phyloP scores from a whole-genome alignment of 2,113 vertebrate genomes.

The Acinonyx jubatus region DNA sequence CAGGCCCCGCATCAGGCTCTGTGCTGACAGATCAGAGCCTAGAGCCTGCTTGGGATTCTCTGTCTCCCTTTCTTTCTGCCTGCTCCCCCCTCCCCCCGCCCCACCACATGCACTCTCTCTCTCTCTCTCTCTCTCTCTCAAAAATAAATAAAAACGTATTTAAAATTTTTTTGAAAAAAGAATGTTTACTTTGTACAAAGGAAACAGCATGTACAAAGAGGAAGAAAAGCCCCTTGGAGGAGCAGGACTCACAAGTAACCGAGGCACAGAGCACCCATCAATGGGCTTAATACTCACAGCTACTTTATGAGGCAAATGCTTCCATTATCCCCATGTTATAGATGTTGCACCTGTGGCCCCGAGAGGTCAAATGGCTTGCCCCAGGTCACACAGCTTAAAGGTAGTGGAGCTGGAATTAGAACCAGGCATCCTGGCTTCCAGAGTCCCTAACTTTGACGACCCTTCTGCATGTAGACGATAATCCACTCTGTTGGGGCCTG shows the following conservation, averaged over 20 bases:
- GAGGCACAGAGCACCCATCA: accelerated
- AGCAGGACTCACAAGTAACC: accelerated
- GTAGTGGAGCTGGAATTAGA: neutral
- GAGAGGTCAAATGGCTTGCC: neutral
- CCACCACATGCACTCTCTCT: too few relatives aligned
- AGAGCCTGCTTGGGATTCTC: too few relatives aligned
- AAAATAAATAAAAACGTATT: too few relatives aligned
- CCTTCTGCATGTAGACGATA: neutral
- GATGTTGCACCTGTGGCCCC: neutral
- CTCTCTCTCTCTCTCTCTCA: too few relatives aligned
- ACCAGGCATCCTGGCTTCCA: neutral
- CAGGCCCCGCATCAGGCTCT: too few relatives aligned
- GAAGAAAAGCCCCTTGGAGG: too few relatives aligned
- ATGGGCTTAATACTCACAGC: accelerated
- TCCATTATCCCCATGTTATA: neutral
- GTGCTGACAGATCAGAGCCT: too few relatives aligned
- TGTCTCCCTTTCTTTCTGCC: too few relatives aligned
- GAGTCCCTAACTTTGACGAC: neutral
- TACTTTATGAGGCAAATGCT: accelerated
- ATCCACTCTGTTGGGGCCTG: neutral
- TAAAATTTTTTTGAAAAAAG: too few relatives aligned
- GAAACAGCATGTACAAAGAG: neutral
- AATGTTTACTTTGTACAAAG: neutral
- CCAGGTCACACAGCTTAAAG: neutral
- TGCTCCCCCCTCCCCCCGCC: too few relatives aligned